phyloP scores from a whole-genome alignment of 1,140 invertebrate genomes.

The Apis florea region DNA sequence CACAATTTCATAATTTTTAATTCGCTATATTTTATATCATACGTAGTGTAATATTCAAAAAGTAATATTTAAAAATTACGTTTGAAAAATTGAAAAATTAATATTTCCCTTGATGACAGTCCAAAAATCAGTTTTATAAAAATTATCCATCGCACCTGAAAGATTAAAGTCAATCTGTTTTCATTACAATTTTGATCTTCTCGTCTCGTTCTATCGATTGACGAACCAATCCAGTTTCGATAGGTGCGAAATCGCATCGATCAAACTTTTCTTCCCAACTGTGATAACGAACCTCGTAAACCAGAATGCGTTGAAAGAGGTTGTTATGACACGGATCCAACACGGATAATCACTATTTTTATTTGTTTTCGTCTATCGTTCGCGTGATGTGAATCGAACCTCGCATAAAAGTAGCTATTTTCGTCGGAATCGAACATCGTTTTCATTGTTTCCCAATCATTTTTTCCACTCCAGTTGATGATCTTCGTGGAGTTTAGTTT shows the following conservation, averaged over 20 bases:
- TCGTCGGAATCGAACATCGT: background rate
- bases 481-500: background rate
- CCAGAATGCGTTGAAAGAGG: background rate
- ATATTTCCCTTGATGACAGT: too few relatives aligned
- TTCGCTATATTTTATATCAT: too few relatives aligned
- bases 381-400: conserved; percentile 12
- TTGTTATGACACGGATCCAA: background rate
- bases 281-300: background rate
- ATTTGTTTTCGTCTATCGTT: conserved; percentile 1
- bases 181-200: too few relatives aligned
- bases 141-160: too few relatives aligned
- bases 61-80: too few relatives aligned
- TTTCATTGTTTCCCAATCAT: too few relatives aligned
- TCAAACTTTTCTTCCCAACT: background rate
- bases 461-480: background rate
- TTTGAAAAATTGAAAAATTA: too few relatives aligned
- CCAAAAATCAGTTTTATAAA: too few relatives aligned
- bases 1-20: too few relatives aligned
- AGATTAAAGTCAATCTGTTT: too few relatives aligned
- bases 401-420: background rate
- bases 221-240: background rate
- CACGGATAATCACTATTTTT: conserved; percentile 31
- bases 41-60: too few relatives aligned
- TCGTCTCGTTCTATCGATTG: background rate
- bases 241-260: conserved; percentile 17